A percentile compares a stretch with the other conserved stretches of the same genome.
phyloP scores from a whole-genome alignment of 2,113 vertebrate species.

The Panthera tigris region DNA sequence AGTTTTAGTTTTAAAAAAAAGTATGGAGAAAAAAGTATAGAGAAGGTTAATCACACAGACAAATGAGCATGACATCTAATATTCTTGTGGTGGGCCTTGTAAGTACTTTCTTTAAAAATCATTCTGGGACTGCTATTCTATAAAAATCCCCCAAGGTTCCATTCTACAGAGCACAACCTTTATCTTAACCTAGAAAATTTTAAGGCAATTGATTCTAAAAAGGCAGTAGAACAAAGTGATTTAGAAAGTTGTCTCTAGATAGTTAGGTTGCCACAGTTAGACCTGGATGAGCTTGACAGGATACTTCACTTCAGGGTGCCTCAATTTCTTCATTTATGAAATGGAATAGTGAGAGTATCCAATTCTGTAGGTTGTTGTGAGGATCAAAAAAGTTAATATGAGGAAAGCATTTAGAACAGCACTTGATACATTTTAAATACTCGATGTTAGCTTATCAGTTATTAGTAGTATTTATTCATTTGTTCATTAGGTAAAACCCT shows the following conservation, averaged over 20 bases:
- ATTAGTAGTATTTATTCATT: not conserved
- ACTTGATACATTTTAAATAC: not conserved
- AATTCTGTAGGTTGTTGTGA: not conserved
- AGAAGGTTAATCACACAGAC: not conserved
- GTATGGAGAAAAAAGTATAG: not conserved
- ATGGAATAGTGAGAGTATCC: not conserved
- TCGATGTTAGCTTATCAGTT: not conserved
- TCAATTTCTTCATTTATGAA: not conserved
- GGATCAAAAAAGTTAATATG: not conserved
- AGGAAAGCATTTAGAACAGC: not conserved
- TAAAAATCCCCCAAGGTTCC: not conserved
- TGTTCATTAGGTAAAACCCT: not conserved
- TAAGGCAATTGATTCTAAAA: not conserved
- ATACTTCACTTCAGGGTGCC: not conserved
- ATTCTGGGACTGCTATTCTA: not conserved
- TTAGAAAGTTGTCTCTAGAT: not conserved
- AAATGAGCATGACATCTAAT: not conserved
- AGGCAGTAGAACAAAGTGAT: not conserved
- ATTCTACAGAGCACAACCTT: not conserved
- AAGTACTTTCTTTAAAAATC: not conserved
- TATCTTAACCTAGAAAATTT: constrained; percentile 12
- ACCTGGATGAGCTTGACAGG: not conserved
- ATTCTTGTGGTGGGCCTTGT: not conserved
- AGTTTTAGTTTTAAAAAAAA: not conserved
- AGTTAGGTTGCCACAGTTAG: not conserved